A percentile compares a stretch with the other conserved stretches of the same genome.
These are phyloP conservation scores for Sylvilagus floridanus DNA, from an alignment of 2,797 vertebrate genomes.

Conservation along the genomic window DNA sequence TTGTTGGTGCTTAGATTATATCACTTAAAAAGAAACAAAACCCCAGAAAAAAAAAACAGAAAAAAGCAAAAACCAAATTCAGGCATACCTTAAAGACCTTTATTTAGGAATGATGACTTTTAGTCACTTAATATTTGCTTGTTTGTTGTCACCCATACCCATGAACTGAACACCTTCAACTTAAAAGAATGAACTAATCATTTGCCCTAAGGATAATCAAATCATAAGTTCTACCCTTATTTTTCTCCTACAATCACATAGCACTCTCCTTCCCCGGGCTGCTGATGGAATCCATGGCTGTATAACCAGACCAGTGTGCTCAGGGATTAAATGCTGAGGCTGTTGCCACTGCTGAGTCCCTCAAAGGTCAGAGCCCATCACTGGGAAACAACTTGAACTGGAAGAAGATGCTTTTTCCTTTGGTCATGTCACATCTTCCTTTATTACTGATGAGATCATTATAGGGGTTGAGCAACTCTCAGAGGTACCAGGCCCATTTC, in stretches of 20 bases:
- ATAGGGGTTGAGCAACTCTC: background rate
- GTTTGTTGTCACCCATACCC: background rate
- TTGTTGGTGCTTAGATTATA: background rate
- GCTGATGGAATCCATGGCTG: background rate
- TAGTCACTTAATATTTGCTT: background rate
- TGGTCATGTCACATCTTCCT: background rate
- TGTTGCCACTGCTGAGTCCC: fast-evolving
- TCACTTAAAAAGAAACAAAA: background rate
- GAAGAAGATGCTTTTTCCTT: background rate
- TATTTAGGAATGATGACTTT: background rate
- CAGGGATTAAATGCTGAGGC: fast-evolving
- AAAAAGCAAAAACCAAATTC: background rate
- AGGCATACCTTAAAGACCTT: background rate
- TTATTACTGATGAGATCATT: background rate
- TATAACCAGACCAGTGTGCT: fast-evolving
- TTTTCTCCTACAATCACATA: background rate
- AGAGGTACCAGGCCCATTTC: background rate
- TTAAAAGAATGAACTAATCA: background rate
- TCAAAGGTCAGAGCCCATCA: fast-evolving
- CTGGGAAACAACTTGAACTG: background rate
- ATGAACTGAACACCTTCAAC: background rate
- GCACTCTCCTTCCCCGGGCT: background rate
- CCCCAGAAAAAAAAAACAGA: background rate
- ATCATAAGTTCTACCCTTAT: background rate
- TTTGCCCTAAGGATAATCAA: background rate